Base-by-base conservation (phyloP, 2,888 invertebrate genomes). In the Ophion ventricosus region DNA sequence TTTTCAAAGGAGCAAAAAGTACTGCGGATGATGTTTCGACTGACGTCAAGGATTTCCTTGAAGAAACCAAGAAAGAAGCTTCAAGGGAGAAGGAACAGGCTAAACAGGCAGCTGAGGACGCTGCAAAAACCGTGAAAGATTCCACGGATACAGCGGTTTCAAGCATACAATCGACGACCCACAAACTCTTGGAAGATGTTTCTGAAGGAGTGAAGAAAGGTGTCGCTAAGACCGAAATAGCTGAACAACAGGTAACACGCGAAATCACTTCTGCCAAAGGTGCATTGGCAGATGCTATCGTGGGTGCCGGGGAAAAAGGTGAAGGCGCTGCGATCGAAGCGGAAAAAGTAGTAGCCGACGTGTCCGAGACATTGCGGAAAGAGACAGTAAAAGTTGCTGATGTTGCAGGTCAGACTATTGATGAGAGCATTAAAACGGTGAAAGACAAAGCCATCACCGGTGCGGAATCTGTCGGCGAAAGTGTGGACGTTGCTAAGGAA, bases 1-100 rank as follows among this genome's bases (percentile, higher is more conserved):
- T 89, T 8, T 88, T 89, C 57, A 88, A 88, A 54, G 87, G 88
- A 11, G 85, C 82, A 0, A 88, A 89, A 69, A 84, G 87, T 59
- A 72, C 87, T 2, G 86, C 87, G 7, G 87, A 87, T 49, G 90
- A 90, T n/a, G 87, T 82, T 5, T 69, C 85, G 0, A 87, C 88
- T 0, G 90, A 90, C 1, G 86, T 86, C 0, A 94, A 90, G 93
- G 94, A 94, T 14, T 94, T 95, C 0, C 91, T 94, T 7, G 94
- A 94, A 86, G 90, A 95, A 86, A 93, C 94, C 0, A 93, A 94
- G 76, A 93, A 82, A 74, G 87, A 89, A 14, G 74, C 81, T n/a
- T 81, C 86, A 0, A 70, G 86, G 83, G 85, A 86, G 35, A 85
- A 84, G 57, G 80, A 85, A 26, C 61, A 78, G 25, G 56, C 86